These are phyloP conservation scores for Mormyrus hasselquistii DNA, from an alignment of 2,797 vertebrate species.

Conservation along the genomic window DNA sequence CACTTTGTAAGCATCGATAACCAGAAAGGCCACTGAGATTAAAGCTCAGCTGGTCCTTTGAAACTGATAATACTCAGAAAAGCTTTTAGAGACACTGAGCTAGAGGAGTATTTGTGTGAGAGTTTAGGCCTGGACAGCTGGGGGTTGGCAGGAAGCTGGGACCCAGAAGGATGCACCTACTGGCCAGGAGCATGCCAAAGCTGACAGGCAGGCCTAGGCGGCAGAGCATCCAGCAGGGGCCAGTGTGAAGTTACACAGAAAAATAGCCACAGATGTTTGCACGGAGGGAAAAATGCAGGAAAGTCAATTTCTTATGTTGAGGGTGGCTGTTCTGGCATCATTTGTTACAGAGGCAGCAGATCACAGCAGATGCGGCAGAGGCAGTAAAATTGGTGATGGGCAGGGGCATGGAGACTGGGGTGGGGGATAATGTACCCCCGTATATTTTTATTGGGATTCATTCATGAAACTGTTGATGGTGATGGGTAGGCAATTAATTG, in stretches of 20 bases:
- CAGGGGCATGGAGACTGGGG: neutral
- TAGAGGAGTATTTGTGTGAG: neutral
- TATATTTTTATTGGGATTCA: neutral
- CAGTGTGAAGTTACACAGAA: neutral
- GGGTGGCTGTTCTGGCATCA: neutral
- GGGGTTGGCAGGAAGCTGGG: neutral
- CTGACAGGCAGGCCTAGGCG: neutral
- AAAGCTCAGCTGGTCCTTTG: neutral
- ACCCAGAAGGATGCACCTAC: neutral
- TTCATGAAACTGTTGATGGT: neutral
- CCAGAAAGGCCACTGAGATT: neutral
- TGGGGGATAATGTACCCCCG: neutral
- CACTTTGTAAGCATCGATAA: neutral
- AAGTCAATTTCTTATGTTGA: neutral
- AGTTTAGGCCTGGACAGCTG: neutral
- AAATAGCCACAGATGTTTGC: neutral
- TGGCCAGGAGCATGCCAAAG: neutral
- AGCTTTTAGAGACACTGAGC: neutral
- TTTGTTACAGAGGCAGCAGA: neutral
- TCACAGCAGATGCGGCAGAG: too few relatives aligned
- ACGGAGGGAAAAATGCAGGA: neutral
- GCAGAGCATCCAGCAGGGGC: neutral
- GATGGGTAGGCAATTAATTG: neutral
- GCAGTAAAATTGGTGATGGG: neutral
- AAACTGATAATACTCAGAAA: neutral